Conservation (phyloP, 2,888 invertebrate species). For the Unio pictorum region DNA sequence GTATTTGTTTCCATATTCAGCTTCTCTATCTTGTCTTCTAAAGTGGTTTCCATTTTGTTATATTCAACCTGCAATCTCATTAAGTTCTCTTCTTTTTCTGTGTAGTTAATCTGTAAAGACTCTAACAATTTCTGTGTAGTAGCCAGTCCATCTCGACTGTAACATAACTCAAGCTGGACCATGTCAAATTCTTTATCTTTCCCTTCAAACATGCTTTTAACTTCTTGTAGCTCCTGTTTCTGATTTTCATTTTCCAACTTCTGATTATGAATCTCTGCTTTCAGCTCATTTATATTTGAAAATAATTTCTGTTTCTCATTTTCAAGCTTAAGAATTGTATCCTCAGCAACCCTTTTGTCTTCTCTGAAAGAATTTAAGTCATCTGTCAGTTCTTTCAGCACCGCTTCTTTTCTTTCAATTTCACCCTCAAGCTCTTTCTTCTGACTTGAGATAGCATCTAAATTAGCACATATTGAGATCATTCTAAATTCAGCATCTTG, state of each 20-base stretch:
- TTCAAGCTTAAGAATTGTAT: slow-evolving; percentile 26
- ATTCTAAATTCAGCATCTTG: slow-evolving; percentile 14
- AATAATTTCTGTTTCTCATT: slow-evolving; percentile 20
- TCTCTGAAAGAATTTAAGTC: slow-evolving; percentile 31
- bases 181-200: slow-evolving; percentile 26
- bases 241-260: slow-evolving; percentile 31
- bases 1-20: too few species aligned
- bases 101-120: slow-evolving; percentile 4
- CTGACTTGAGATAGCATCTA: slow-evolving; percentile 28
- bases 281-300: slow-evolving; percentile 16
- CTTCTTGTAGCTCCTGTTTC: slow-evolving; percentile 33
- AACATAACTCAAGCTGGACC: slow-evolving; percentile 18
- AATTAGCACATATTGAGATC: slow-evolving; percentile 18
- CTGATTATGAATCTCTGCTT: slow-evolving; percentile 5
- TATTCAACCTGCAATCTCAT: slow-evolving; percentile 9
- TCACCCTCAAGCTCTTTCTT: slow-evolving; percentile 33
- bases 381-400: slow-evolving; percentile 24
- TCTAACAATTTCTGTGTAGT: slow-evolving; percentile 14
- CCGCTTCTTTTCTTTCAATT: slow-evolving; percentile 35
- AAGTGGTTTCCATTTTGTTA: too few species aligned
- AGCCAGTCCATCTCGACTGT: slow-evolving; percentile 15
- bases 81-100: slow-evolving; percentile 9
- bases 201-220: slow-evolving; percentile 16
- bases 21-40: too few species aligned
- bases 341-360: slow-evolving; percentile 19